Percentiles rank a stretch among this genome's conserved stretches.
Conservation (phyloP, 1,140 invertebrate genomes). For the Drosophila teissieri region DNA sequence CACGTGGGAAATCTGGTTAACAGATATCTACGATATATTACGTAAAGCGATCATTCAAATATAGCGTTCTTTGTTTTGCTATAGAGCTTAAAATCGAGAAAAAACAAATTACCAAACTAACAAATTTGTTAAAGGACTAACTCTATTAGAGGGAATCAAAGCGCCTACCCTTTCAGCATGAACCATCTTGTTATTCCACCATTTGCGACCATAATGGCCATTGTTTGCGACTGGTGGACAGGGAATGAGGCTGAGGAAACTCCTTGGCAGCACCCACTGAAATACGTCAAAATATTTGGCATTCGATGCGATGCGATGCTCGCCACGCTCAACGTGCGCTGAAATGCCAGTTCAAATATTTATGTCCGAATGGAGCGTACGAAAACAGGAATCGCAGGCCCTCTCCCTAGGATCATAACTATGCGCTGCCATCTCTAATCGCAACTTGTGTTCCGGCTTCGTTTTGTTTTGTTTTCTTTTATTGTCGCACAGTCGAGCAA, state of each 20-base stretch:
- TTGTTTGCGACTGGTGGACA: constrained; percentile 31
- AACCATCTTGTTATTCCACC: constrained; percentile 60
- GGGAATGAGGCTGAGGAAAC: not conserved
- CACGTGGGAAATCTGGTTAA: too few relatives aligned
- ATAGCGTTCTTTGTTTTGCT: too few relatives aligned
- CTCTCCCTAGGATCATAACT: constrained; percentile 58
- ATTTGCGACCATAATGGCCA: constrained; percentile 73
- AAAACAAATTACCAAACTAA: not conserved
- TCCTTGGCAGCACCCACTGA: constrained; percentile 38
- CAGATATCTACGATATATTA: too few relatives aligned
- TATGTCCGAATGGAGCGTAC: constrained; percentile 45
- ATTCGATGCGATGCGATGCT: constrained; percentile 75
- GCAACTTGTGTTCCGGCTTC: constrained; percentile 72
- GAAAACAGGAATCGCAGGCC: constrained; percentile 2
- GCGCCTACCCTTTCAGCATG: not conserved
- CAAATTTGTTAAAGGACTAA: not conserved
- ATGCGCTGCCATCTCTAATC: constrained; percentile 74
- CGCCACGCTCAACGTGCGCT: constrained; percentile 37
- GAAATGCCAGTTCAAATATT: constrained; percentile 55
- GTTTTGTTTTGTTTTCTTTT: constrained; percentile 81
- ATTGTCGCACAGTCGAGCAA: constrained; percentile 79
- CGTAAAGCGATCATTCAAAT: too few relatives aligned
- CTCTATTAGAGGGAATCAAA: not conserved
- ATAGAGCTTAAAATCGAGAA: not conserved
- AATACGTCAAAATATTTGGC: constrained; percentile 83